Evolutionary conservation across 2,797 vertebrate species (phyloP).

Genomic region (Diplodus sargus): DNA sequence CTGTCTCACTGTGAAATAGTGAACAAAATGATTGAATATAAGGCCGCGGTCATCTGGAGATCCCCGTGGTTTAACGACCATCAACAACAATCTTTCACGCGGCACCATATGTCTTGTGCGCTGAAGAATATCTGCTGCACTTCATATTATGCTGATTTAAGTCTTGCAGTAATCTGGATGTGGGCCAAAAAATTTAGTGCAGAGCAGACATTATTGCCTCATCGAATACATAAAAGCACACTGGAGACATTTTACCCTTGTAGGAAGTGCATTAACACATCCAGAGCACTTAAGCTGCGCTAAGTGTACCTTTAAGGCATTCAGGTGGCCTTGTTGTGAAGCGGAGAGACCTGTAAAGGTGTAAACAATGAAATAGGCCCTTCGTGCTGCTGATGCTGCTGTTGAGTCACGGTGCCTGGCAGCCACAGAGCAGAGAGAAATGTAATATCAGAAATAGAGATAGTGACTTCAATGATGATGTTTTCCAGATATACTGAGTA

Average conservation of each 20-base stretch:
- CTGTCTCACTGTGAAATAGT: constrained; percentile 13
- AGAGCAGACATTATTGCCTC: constrained; percentile 54
- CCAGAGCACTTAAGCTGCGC: constrained; percentile 43
- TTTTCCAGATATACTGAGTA: neutral
- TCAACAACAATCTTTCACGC: constrained; percentile 25
- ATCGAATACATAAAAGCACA: constrained; percentile 60
- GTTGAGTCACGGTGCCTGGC: constrained; percentile 28
- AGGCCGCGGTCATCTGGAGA: constrained; percentile 6
- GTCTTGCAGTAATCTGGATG: constrained; percentile 57
- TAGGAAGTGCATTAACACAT: constrained; percentile 54
- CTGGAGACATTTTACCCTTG: constrained; percentile 64
- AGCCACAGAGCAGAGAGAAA: constrained; percentile 13
- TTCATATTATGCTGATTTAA: constrained; percentile 67
- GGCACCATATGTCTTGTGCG: constrained; percentile 40
- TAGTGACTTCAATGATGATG: constrained; percentile 1
- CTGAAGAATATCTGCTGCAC: constrained; percentile 57
- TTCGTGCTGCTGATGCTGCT: neutral
- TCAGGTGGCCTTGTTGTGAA: constrained; percentile 59
- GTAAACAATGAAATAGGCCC: constrained; percentile 47
- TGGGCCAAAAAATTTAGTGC: constrained; percentile 51
- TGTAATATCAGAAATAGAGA: constrained; percentile 12
- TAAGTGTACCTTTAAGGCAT: constrained; percentile 57
- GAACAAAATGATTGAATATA: neutral
- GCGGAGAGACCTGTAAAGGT: constrained; percentile 27
- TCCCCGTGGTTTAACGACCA: constrained; percentile 33